A percentile compares a stretch with the other conserved stretches of the same genome.
phyloP scores from a whole-genome alignment of 2,888 invertebrate species.

The Galeruca laticollis region DNA sequence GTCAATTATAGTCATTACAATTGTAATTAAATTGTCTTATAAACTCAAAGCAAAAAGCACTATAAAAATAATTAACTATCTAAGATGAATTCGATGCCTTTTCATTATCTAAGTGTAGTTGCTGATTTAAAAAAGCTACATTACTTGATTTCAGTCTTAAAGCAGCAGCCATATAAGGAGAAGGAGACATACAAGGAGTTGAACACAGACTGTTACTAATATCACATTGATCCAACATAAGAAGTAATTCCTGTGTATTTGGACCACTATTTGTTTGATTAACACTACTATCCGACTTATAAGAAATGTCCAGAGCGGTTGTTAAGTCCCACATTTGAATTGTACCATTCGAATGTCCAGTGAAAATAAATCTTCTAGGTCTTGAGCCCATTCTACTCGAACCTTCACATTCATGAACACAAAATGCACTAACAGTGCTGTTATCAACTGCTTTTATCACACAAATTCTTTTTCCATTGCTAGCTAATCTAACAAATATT shows the following conservation, averaged over 20 bases:
- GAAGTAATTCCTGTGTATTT: slow-evolving; percentile 89
- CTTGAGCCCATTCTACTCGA: slow-evolving; percentile 92
- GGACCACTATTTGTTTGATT: slow-evolving; percentile 84
- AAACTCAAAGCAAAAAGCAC: not conserved
- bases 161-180: slow-evolving; percentile 71
- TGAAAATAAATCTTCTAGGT: slow-evolving; percentile 89
- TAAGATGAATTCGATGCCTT: slow-evolving; percentile 32
- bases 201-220: slow-evolving; percentile 83
- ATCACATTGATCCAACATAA: slow-evolving; percentile 94
- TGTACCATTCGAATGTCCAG: slow-evolving; percentile 92
- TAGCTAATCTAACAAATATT: slow-evolving; percentile 92
- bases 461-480: slow-evolving; percentile 95
- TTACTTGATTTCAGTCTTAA: slow-evolving; percentile 74
- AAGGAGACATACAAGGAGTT: slow-evolving; percentile 84
- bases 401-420: slow-evolving; percentile 97
- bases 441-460: slow-evolving; percentile 95
- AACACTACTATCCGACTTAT: slow-evolving; percentile 66
- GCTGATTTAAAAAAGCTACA: slow-evolving; percentile 74
- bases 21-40: not conserved
- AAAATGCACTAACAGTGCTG: slow-evolving; percentile 93
- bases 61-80: slow-evolving; percentile 10
- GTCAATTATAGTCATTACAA: no score
- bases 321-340: slow-evolving; percentile 99
- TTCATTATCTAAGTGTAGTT: slow-evolving; percentile 55
- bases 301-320: slow-evolving; percentile 87